phyloP scores from a whole-genome alignment of 2,113 vertebrate genomes.

The Erythrolamprus reginae region DNA sequence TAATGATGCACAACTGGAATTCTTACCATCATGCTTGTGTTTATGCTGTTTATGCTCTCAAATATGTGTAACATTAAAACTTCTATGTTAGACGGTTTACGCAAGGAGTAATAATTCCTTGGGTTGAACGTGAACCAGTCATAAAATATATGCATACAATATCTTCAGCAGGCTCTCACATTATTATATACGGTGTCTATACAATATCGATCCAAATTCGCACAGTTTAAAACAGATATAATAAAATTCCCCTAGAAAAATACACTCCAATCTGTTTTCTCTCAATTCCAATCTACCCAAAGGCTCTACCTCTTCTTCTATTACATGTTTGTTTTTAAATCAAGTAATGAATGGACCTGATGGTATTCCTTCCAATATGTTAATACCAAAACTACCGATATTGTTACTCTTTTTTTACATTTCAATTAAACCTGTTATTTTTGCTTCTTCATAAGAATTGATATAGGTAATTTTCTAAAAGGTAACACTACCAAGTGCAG shows the following conservation, averaged over 20 bases:
- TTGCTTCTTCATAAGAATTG: slow-evolving; percentile 19
- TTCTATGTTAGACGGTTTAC: background rate
- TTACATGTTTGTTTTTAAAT: background rate
- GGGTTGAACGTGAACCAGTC: background rate
- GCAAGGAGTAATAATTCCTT: background rate
- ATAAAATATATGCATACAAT: background rate
- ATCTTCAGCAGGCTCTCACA: background rate
- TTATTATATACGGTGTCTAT: background rate
- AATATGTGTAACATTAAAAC: background rate
- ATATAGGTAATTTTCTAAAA: slow-evolving; percentile 4
- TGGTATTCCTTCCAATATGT: background rate
- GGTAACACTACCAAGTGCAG: slow-evolving; percentile 29
- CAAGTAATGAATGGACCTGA: background rate
- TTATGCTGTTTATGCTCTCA: background rate
- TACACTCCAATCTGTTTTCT: background rate
- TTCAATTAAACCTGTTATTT: slow-evolving; percentile 28
- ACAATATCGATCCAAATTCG: background rate
- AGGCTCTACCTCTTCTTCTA: background rate
- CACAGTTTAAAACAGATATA: background rate
- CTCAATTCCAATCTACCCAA: background rate
- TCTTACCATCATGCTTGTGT: background rate
- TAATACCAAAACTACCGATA: background rate
- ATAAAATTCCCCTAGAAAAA: background rate
- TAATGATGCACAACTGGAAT: background rate
- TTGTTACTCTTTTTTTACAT: slow-evolving; percentile 30